Base-by-base conservation (phyloP, 2,797 vertebrate species). In the Synaphobranchus kaupii region DNA sequence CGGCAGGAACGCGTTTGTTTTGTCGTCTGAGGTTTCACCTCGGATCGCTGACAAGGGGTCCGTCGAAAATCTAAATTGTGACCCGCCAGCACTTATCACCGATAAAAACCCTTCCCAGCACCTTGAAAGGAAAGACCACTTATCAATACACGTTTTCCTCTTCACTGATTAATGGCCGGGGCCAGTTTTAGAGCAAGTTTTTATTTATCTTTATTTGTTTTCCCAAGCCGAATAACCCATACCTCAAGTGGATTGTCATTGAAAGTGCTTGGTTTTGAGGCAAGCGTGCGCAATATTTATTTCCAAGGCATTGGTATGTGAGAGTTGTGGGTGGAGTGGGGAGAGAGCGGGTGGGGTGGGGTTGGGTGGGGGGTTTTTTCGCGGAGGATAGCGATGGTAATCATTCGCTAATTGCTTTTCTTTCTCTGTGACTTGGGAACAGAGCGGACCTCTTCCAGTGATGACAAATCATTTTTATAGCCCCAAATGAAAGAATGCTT, bases 391-490 rank as follows among this genome's bases (percentile, higher is more conserved):
- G 81, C 28, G 39, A 28, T 80, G 88, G 76, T 25, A 89, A 89
- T 82, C 50, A 73, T 50, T 83, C 52, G 84, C 50, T 87, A 89
- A 89, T 85, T 89, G 86, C 84, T 56, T 85, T 87, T 89, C 83
- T 52, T 78, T 52, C 54, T 34, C 58, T 85, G 50, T 71, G 82
- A 25, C 68, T 66, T 63, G 86, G 68, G 31, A 31, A 86, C 86
- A 54, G 22, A 86, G 44, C 88, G 20, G 86, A 20, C 66, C 52
- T 81, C 86, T 83, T 80, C 39, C 78, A 78, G 83, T 68, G 86
- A 85, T 66, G 63, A 73, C 76, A 88, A 90, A 90, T 88, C 84
- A 85, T 90, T 50, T 88, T 90, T 87, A 90, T 89, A 85, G 83
- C 86, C 81, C 60, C n/a, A 31, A 84, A 84, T 84, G 48, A 86